phyloP scores from a whole-genome alignment of 2,797 vertebrate genomes.

The Todus mexicanus region DNA sequence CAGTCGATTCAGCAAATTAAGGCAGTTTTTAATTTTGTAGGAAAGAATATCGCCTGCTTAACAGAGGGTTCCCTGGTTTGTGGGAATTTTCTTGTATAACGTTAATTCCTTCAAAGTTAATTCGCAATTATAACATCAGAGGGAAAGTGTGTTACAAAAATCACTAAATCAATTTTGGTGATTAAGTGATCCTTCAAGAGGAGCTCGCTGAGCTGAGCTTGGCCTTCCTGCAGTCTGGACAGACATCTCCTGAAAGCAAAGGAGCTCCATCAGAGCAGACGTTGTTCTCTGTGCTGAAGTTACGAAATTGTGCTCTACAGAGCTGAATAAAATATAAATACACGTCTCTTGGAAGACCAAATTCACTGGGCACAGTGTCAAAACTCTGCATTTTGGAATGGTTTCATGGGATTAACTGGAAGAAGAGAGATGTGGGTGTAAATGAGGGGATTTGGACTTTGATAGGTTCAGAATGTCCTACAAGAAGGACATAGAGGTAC shows the following conservation, averaged over 20 bases:
- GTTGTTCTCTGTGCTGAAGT: neutral
- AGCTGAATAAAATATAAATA: neutral
- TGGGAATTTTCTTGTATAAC: neutral
- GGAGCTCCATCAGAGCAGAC: neutral
- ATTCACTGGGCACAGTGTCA: neutral
- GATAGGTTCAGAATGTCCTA: neutral
- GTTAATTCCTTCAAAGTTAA: neutral
- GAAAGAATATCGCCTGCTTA: neutral
- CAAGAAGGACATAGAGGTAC: neutral
- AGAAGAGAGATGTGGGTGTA: neutral
- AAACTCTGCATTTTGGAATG: neutral
- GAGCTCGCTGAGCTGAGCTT: neutral
- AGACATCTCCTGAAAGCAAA: neutral
- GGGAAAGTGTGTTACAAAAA: neutral
- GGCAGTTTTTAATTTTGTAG: neutral
- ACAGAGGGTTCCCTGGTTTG: neutral
- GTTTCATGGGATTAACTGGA: neutral
- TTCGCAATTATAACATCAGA: neutral
- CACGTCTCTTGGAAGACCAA: neutral
- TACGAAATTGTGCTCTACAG: neutral
- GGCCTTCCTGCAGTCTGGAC: neutral
- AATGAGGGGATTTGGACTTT: neutral
- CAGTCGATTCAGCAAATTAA: neutral
- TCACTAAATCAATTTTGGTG: neutral
- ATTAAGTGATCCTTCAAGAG: neutral